Base-by-base conservation (phyloP, 2,888 invertebrate genomes). In the Sipha maydis region DNA sequence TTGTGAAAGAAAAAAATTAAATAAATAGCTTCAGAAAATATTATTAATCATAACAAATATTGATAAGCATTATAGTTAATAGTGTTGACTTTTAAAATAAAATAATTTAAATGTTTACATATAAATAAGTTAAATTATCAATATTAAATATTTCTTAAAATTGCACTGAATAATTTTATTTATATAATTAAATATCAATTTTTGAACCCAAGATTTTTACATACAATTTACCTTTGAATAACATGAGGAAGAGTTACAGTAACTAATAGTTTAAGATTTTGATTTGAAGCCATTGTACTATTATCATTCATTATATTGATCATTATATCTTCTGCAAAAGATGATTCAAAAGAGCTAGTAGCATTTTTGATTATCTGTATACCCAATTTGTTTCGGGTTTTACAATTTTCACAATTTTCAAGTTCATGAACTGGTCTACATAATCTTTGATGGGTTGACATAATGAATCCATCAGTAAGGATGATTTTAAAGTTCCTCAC, bases 381-480 rank as follows among this genome's bases (percentile, higher is more conserved):
- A 67, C 88, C 82, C 9, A 75, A 25, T 25, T 48, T 25, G 31
- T 88, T 80, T 82, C 75, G 56, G 11, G 5, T 9, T 48, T 25
- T 25, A 82, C 88, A 88, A 67, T 75, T 41, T 5, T 75, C 28
- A 75, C 88, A 88, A 1, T 3, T 2, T 1, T 79, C 38, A 9
- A 88, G 31, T 14, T 82, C 67, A 34, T 88, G 88, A 80, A 80
- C 17, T 67, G 88, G 88, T 82, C 80, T 73, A 75, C 88, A 88
- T 9, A 88, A 34, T n/a, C 61, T 82, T 82, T 48, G 48, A 75
- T 88, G 88, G 25, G 82, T 75, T n/a, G 61, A 41, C 19, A 88
- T 21, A 75, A 88, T 75, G 25, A 88, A 88, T 19, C 75, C 88
- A 56, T 82, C 48, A n/a, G 28, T 75, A 2, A 88, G 73, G 21